These are phyloP conservation scores for Clepsis dumicolana DNA, from an alignment of 2,888 invertebrate species.

Conservation along the genomic window DNA sequence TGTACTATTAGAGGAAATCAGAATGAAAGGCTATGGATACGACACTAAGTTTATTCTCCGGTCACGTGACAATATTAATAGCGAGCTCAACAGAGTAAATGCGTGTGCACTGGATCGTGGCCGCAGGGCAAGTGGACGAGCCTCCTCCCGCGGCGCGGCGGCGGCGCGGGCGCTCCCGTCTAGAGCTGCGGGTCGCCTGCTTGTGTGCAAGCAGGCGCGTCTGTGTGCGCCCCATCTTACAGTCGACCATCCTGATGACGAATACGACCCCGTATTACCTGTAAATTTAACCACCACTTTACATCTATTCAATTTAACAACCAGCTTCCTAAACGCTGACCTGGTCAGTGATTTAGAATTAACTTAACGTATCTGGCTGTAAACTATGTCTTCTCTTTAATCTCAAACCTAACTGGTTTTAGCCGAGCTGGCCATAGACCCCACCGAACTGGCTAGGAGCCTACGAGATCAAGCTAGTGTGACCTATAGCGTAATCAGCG, in stretches of 20 bases:
- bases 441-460: background rate
- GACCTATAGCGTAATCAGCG: background rate
- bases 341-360: background rate
- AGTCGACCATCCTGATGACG: slow-evolving; percentile 27
- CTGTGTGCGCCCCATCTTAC: no score
- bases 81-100: background rate
- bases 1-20: background rate
- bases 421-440: slow-evolving; percentile 17
- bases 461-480: slow-evolving; percentile 10
- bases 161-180: no score
- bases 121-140: background rate
- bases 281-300: background rate
- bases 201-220: no score
- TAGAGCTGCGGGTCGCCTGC: no score
- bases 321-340: background rate
- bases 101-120: background rate
- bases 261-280: slow-evolving; percentile 30
- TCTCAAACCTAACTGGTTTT: slow-evolving; percentile 32
- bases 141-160: background rate
- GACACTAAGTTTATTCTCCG: background rate
- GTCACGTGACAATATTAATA: background rate
- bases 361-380: background rate
- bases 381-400: background rate
- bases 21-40: background rate
- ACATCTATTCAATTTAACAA: background rate